Percentiles rank a stretch among this genome's conserved stretches.
These are phyloP conservation scores for Cyclophora albipunctata DNA, from an alignment of 2,888 invertebrate genomes.

Conservation along the genomic window DNA sequence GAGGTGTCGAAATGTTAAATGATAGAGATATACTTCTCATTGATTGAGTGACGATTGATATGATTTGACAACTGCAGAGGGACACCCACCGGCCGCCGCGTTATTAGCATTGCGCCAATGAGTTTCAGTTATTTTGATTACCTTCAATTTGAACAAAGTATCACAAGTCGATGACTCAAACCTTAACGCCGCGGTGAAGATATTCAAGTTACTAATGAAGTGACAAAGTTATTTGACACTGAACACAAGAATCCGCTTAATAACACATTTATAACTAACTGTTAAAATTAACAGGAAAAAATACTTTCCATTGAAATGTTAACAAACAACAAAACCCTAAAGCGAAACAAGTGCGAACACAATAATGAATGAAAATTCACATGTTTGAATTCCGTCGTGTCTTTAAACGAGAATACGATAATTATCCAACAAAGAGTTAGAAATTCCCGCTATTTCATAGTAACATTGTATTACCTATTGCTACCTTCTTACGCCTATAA, in stretches of 20 bases:
- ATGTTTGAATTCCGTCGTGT: conserved; percentile 7
- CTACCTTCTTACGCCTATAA: conserved; percentile 18
- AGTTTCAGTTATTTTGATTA: too few relatives aligned
- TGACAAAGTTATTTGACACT: too few relatives aligned
- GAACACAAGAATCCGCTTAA: not conserved
- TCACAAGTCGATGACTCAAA: too few relatives aligned
- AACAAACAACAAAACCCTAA: not conserved
- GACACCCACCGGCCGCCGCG: conserved; percentile 4
- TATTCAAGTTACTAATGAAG: too few relatives aligned
- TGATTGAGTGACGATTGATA: conserved; percentile 19
- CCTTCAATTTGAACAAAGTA: too few relatives aligned
- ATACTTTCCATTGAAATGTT: conserved; percentile 1
- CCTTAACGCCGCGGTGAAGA: too few relatives aligned
- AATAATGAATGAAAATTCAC: conserved; percentile 9
- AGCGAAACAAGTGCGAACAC: conserved; percentile 8
- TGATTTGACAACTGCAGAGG: conserved; percentile 19
- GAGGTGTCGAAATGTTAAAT: conserved; percentile 23
- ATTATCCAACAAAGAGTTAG: conserved; percentile 14
- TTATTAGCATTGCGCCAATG: too few relatives aligned
- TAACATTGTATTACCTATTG: conserved; percentile 14
- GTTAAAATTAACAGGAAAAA: conserved; percentile 2
- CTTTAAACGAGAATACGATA: conserved; percentile 13
- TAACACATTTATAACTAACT: not conserved
- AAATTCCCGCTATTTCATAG: conserved; percentile 13
- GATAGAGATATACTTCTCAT: conserved; percentile 14